Evolutionary conservation across 2,113 vertebrate species (phyloP), one percentile per base, ranked within the genome.

Genomic region (Tupaia chinensis): DNA sequence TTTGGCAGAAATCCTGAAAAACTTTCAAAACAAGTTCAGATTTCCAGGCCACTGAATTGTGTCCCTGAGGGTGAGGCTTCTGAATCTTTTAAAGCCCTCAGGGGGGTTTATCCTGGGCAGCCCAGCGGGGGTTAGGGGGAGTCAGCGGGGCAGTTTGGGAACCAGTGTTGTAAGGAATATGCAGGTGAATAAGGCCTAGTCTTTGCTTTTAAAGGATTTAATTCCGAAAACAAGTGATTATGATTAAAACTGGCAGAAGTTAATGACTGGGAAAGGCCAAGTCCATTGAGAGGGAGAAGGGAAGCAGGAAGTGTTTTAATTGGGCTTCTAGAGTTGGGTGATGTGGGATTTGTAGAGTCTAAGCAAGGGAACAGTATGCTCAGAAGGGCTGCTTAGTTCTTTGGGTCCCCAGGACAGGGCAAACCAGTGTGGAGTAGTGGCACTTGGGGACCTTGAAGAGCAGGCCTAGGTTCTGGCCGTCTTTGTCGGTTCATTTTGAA

Each of bases 91-190:
- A 12, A 44, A 78, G 9, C 44, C 23, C 54, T 15, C 32, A 2
- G 79, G 34, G 54, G 60, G 54, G 68, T 11, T 13, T 7, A 22
- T 44, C 3, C n/a, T 2, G 66, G 87, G 29, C 73, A 0, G 60
- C 29, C 4, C 32, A 1, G 22, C 22, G 1, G 20, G 60, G 65
- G 7, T 17, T 34, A 6, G 44, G 7, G n/a, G n/a, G n/a, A n/a
- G n/a, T n/a, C n/a, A n/a, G n/a, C n/a, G 65, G 7, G 6, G 44
- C 4, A 80, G 58, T 44, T 15, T 54, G 54, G 29, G 29, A 25
- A 58, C 29, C 54, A 0, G 16, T 3, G 60, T 27, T 5, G 58
- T 1, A 0, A 44, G 54, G 53, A 23, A 3, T 1, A 23, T 3
- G 58, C 22, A 29, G 76, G 70, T 14, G 81, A 25, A 13, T 1